Evolutionary conservation across 1,140 invertebrate species (phyloP).

Genomic region (Cotesia typhae): DNA sequence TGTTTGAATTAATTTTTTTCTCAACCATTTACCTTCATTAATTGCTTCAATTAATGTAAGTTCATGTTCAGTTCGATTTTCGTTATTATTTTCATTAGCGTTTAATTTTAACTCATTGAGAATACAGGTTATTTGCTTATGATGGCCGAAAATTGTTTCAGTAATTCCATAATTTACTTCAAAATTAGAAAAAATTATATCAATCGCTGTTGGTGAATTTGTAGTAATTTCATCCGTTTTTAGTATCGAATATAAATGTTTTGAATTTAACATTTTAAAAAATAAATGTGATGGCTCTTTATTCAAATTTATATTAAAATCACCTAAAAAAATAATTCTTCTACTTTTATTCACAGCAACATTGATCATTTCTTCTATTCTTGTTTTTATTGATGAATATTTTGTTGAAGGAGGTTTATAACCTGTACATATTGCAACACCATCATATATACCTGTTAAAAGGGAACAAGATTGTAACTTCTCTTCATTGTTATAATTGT

Average conservation of each 20-base stretch:
- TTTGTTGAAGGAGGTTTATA: constrained; percentile 31
- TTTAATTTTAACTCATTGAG: too few species aligned
- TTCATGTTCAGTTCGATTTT: too few species aligned
- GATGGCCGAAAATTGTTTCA: too few species aligned
- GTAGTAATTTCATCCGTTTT: constrained; percentile 21
- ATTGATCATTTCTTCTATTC: not conserved
- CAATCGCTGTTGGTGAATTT: not conserved
- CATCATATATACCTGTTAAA: constrained; percentile 13
- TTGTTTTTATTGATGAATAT: constrained; percentile 14
- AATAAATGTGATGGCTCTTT: constrained; percentile 14
- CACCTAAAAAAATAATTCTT: constrained; percentile 28
- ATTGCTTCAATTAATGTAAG: too few species aligned
- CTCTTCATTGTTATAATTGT: constrained; percentile 13
- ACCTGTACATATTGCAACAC: constrained; percentile 25
- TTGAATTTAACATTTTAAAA: too few species aligned
- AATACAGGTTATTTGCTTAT: too few species aligned
- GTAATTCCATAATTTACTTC: too few species aligned
- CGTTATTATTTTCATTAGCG: too few species aligned
- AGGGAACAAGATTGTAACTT: constrained; percentile 30
- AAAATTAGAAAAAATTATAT: too few species aligned
- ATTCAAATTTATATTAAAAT: constrained; percentile 33
- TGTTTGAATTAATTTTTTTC: too few species aligned
- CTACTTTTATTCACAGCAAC: not conserved
- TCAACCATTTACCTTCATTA: too few species aligned
- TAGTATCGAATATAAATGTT: not conserved